These are phyloP conservation scores for Metaphire vulgaris DNA, from an alignment of 1,140 invertebrate species.

Conservation along the genomic window DNA sequence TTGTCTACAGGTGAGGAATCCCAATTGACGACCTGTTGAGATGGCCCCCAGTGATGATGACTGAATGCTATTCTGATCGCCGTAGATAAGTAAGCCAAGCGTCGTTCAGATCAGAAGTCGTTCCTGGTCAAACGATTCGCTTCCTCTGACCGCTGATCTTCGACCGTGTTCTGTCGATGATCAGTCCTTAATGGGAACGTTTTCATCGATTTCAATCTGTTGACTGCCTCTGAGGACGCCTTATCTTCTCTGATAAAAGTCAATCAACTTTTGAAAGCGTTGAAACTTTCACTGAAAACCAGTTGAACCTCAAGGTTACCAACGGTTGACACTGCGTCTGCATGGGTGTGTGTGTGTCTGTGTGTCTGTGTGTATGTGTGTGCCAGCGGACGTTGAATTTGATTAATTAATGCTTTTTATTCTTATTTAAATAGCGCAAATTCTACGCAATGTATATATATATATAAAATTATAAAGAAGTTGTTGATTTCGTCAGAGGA, in stretches of 20 bases:
- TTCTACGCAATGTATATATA: neutral
- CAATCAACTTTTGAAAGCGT: no score
- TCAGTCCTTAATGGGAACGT: neutral
- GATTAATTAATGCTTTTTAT: no score
- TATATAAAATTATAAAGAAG: neutral
- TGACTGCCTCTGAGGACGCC: neutral
- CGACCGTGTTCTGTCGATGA: neutral
- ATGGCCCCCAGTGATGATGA: neutral
- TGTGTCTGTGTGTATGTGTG: no score
- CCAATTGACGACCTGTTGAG: neutral
- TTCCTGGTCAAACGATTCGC: no score
- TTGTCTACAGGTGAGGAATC: slow-evolving; percentile 1
- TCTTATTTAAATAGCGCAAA: no score
- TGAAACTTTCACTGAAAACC: neutral
- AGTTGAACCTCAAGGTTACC: neutral
- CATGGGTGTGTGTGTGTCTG: no score
- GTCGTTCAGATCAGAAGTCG: no score
- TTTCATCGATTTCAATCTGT: neutral
- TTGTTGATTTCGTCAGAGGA: slow-evolving; percentile 52
- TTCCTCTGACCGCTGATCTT: neutral
- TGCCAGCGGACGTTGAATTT: neutral
- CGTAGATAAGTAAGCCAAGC: no score
- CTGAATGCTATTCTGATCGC: neutral
- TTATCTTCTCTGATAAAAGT: neutral
- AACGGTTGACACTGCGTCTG: neutral